Evolutionary conservation across 2,113 vertebrate genomes (phyloP).

Genomic region (Rostratula benghalensis): DNA sequence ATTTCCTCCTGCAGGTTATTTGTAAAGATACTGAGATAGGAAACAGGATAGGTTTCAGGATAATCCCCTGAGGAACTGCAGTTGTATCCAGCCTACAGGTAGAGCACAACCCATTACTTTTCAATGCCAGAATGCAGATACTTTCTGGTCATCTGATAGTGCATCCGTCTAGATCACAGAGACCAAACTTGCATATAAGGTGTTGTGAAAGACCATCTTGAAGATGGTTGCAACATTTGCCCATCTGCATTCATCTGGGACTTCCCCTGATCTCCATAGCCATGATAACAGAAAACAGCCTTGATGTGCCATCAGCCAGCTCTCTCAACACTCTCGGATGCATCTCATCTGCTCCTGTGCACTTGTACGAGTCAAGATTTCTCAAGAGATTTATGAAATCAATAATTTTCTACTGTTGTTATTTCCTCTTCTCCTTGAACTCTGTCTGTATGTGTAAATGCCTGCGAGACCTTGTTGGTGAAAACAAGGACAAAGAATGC

Average conservation of each 20-base stretch:
- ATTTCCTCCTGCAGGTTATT: background rate
- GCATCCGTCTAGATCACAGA: background rate
- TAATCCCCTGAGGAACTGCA: background rate
- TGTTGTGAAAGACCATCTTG: background rate
- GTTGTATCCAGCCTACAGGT: background rate
- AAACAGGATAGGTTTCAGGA: background rate
- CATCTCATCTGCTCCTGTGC: background rate
- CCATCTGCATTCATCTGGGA: background rate
- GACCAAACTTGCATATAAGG: background rate
- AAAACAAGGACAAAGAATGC: background rate
- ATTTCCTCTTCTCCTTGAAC: background rate
- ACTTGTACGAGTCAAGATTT: background rate
- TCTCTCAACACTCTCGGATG: background rate
- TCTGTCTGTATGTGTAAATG: background rate
- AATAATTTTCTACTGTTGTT: rapidly evolving
- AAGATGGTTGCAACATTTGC: background rate
- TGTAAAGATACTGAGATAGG: background rate
- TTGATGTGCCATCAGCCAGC: background rate
- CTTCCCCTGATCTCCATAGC: background rate
- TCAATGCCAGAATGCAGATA: background rate
- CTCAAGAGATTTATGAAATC: background rate
- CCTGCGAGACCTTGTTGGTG: background rate
- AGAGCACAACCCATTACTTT: background rate
- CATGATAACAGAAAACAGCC: background rate
- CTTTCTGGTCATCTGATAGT: background rate